These are phyloP conservation scores for Catocala sponsa DNA, from an alignment of 2,888 invertebrate species.

Conservation along the genomic window DNA sequence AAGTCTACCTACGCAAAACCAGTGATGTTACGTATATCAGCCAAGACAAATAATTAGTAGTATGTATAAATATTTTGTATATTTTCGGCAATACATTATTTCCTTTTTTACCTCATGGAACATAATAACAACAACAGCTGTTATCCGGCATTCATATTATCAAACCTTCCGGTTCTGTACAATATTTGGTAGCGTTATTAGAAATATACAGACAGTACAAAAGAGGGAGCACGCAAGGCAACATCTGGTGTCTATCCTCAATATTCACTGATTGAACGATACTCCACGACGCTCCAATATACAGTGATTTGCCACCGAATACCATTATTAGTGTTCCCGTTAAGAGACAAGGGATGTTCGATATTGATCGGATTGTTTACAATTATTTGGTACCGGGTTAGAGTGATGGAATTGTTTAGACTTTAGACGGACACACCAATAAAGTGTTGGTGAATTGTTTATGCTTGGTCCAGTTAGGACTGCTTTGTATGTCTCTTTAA, in stretches of 20 bases:
- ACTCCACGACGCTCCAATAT: conserved; percentile 45
- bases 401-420: neutral
- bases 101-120: neutral
- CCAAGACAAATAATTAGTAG: too few relatives aligned
- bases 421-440: neutral
- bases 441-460: neutral
- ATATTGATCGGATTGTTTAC: conserved; percentile 11
- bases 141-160: conserved; percentile 33
- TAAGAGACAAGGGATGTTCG: conserved; percentile 17
- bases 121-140: conserved; percentile 31
- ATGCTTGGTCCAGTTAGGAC: too few relatives aligned
- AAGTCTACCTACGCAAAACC: too few relatives aligned
- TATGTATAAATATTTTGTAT: conserved; percentile 3
- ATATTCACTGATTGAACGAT: conserved; percentile 48
- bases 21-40: too few relatives aligned
- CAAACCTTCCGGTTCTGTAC: conserved; percentile 20
- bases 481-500: too few relatives aligned
- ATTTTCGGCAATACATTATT: conserved; percentile 9
- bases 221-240: conserved; percentile 33
- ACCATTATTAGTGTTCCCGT: conserved; percentile 42
- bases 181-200: conserved; percentile 42
- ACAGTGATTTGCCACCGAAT: conserved; percentile 47
- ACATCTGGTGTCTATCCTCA: conserved; percentile 48
- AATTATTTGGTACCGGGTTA: neutral
- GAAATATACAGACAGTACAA: conserved; percentile 38